Conservation (phyloP, 2,888 invertebrate genomes). For the Eupithecia subumbrata region DNA sequence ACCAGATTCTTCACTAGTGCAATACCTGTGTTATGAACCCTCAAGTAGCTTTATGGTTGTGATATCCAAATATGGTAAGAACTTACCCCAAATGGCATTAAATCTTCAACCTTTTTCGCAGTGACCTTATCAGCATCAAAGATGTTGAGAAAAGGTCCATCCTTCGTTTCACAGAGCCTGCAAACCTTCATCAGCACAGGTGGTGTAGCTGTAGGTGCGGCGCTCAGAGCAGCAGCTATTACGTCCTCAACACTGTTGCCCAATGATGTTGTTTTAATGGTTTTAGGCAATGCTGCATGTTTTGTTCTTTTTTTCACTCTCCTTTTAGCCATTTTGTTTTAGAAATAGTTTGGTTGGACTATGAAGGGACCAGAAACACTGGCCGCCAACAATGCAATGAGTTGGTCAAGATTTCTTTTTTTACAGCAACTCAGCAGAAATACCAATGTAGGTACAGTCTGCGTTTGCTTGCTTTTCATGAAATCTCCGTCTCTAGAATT, state of each 20-base stretch:
- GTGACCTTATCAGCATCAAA: conserved; percentile 73
- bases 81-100: conserved; percentile 78
- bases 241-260: conserved; percentile 46
- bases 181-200: conserved; percentile 69
- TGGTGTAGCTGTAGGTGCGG: conserved; percentile 52
- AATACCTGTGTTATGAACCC: not conserved
- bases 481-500: not conserved
- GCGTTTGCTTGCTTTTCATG: not conserved
- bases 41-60: not conserved
- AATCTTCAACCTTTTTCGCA: conserved; percentile 74
- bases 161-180: conserved; percentile 75
- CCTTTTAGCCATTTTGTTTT: conserved; percentile 67
- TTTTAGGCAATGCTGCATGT: conserved; percentile 34
- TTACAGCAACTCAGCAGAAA: conserved; percentile 4
- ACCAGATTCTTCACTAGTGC: not conserved
- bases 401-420: not conserved
- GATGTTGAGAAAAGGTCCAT: conserved; percentile 79
- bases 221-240: conserved; percentile 56
- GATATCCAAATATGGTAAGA: not conserved
- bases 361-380: conserved; percentile 23
- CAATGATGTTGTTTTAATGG: not conserved
- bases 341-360: conserved; percentile 20
- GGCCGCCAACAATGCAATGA: conserved; percentile 19
- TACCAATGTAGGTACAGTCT: not conserved
- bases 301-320: conserved; percentile 57